Conservation (phyloP, 2,888 invertebrate species). For the Acrobasis suavella region DNA sequence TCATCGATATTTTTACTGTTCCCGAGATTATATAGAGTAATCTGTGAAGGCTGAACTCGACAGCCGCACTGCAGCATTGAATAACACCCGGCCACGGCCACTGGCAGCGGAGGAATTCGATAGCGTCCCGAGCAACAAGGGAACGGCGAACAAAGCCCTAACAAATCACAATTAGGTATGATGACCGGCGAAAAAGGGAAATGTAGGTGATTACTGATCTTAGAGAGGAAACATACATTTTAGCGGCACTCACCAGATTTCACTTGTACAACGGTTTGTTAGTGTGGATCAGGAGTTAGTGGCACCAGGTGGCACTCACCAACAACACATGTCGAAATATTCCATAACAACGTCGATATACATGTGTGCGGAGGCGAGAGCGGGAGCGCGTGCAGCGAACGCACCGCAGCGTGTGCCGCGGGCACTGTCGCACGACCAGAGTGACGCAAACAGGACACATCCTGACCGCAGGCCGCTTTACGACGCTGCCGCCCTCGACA, state of each 20-base stretch:
- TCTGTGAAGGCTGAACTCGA: slow-evolving; percentile 19
- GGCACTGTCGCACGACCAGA: slow-evolving; percentile 38
- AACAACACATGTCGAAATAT: slow-evolving; percentile 75
- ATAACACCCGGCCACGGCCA: slow-evolving; percentile 19
- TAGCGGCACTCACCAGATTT: slow-evolving; percentile 48
- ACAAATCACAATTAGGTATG: neutral
- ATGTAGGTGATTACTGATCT: neutral
- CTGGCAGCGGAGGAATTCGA: slow-evolving; percentile 28
- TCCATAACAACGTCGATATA: slow-evolving; percentile 55
- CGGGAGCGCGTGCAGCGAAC: slow-evolving; percentile 38
- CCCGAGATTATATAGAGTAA: slow-evolving; percentile 30
- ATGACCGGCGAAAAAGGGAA: no score
- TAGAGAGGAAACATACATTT: slow-evolving; percentile 34
- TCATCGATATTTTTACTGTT: slow-evolving; percentile 59
- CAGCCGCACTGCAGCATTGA: slow-evolving; percentile 26
- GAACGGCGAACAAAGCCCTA: slow-evolving; percentile 10
- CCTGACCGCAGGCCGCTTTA: slow-evolving; percentile 57
- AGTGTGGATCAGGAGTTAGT: slow-evolving; percentile 45
- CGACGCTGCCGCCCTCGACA: slow-evolving; percentile 38
- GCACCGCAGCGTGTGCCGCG: slow-evolving; percentile 41
- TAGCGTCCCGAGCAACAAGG: slow-evolving; percentile 21
- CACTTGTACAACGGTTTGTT: slow-evolving; percentile 46
- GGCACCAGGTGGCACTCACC: slow-evolving; percentile 64
- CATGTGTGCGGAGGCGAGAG: slow-evolving; percentile 37
- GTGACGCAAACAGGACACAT: slow-evolving; percentile 55